Percentiles rank a stretch among this genome's conserved stretches.
Conservation (phyloP, 2,888 invertebrate species). For the Osmoderma eremita region DNA sequence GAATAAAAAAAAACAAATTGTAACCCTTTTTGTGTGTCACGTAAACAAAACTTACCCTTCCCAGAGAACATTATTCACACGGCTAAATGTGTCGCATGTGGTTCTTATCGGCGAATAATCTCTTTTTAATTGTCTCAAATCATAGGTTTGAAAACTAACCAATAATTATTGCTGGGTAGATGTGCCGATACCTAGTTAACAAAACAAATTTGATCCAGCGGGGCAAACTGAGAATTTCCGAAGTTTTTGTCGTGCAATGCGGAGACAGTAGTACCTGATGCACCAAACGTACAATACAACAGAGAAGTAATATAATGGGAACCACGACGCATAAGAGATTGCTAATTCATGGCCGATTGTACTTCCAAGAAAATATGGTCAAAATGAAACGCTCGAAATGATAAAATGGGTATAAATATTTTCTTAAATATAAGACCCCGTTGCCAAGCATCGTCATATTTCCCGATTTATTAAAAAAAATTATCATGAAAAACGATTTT, state of each 20-base stretch:
- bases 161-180: conserved; percentile 44
- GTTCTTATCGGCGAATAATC: conserved; percentile 49
- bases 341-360: too few relatives aligned
- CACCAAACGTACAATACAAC: too few relatives aligned
- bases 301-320: too few relatives aligned
- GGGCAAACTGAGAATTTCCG: conserved; percentile 27
- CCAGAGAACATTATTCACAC: conserved; percentile 42
- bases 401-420: too few relatives aligned
- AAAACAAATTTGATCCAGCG: conserved; percentile 35
- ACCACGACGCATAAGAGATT: too few relatives aligned
- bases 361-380: too few relatives aligned
- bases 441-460: too few relatives aligned
- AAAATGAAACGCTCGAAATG: too few relatives aligned
- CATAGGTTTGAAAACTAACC: conserved; percentile 47
- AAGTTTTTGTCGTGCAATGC: background rate
- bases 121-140: conserved; percentile 51
- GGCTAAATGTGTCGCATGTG: conserved; percentile 48
- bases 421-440: too few relatives aligned
- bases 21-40: conserved; percentile 7
- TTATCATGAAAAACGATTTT: too few relatives aligned
- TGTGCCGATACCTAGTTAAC: conserved; percentile 32
- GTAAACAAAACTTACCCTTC: conserved; percentile 11
- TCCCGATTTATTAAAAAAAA: too few relatives aligned
- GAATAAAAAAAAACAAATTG: background rate
- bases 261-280: too few relatives aligned